Percentiles rank a stretch among this genome's conserved stretches.
Conservation (phyloP, 2,797 vertebrate species). For the Brachyrhaphis roseni region DNA sequence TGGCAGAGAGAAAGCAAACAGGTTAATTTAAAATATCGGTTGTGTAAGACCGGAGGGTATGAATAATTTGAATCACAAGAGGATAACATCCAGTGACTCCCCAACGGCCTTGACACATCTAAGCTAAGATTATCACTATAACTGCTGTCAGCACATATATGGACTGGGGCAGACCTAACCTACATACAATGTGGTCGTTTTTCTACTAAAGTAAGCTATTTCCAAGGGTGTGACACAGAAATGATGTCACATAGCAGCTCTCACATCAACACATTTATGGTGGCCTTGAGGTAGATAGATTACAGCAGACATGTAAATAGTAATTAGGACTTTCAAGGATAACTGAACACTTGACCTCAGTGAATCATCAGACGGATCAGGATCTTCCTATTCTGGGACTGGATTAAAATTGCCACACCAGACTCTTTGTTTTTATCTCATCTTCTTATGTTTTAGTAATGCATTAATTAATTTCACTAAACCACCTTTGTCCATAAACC, state of each 20-base stretch:
- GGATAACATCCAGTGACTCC: constrained; percentile 60
- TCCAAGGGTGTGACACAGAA: background rate
- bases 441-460: background rate
- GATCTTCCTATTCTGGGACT: constrained; percentile 11
- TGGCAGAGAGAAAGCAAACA: background rate
- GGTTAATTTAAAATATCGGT: constrained; percentile 16
- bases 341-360: constrained; percentile 36
- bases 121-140: constrained; percentile 72
- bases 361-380: constrained; percentile 52
- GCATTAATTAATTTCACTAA: background rate
- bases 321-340: constrained; percentile 55
- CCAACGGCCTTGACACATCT: constrained; percentile 67
- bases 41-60: constrained; percentile 21
- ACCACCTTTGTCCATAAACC: background rate
- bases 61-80: constrained; percentile 61
- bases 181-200: constrained; percentile 24
- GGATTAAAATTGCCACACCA: background rate
- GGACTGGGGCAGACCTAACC: constrained; percentile 30
- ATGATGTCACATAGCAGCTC: constrained; percentile 3
- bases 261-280: constrained; percentile 28
- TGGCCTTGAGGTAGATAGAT: constrained; percentile 11
- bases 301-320: constrained; percentile 30
- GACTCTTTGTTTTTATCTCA: background rate
- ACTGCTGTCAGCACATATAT: constrained; percentile 70
- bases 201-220: constrained; percentile 9